These are phyloP conservation scores for Cantharis rustica DNA, from an alignment of 2,888 invertebrate genomes.

Conservation along the genomic window DNA sequence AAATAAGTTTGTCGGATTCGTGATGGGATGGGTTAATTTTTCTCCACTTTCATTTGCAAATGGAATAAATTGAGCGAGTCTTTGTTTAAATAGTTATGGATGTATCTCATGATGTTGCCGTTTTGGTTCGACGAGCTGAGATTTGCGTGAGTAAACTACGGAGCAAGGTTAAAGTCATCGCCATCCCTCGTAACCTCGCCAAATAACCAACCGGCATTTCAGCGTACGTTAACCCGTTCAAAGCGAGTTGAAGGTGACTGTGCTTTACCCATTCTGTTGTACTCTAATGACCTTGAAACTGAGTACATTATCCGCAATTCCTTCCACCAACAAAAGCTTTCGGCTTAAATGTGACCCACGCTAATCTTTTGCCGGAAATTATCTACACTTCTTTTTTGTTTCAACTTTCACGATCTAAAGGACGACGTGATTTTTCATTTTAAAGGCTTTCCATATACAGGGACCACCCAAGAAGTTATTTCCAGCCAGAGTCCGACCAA, in stretches of 20 bases:
- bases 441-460: not conserved
- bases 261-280: conserved; percentile 38
- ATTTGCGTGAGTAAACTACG: conserved; percentile 24
- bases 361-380: conserved; percentile 3
- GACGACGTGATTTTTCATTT: not conserved
- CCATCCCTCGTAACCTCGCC: conserved; percentile 22
- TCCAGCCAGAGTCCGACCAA: not conserved
- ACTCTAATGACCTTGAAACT: conserved; percentile 39
- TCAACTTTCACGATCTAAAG: not conserved
- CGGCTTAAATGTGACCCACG: not conserved
- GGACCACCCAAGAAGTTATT: not conserved
- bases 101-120: conserved; percentile 28
- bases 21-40: not conserved
- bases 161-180: conserved; percentile 28
- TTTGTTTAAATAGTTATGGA: conserved; percentile 26
- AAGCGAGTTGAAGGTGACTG: conserved; percentile 42
- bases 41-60: not conserved
- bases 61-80: conserved; percentile 6
- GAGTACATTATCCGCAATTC: conserved; percentile 38
- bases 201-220: conserved; percentile 12
- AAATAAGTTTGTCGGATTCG: not conserved
- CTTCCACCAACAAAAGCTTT: conserved; percentile 30
- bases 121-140: conserved; percentile 32
- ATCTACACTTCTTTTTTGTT: not conserved
- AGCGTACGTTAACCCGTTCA: conserved; percentile 41